These are phyloP conservation scores for Onychorhynchus coronatus DNA, from an alignment of 2,113 vertebrate species.

Conservation along the genomic window DNA sequence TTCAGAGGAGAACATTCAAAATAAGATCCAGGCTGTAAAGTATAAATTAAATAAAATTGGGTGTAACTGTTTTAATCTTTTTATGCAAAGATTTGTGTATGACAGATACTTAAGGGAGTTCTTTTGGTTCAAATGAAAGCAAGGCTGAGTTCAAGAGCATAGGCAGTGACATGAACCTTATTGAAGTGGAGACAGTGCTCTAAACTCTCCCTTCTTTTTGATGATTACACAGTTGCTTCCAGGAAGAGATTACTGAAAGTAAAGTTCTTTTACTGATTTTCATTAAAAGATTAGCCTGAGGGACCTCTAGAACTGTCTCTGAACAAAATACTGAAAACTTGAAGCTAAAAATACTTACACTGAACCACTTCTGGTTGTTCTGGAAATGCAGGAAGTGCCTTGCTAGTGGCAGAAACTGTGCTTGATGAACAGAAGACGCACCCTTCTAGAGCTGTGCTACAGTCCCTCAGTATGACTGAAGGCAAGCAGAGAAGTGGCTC, in stretches of 20 bases:
- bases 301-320: background rate
- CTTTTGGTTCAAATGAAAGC: background rate
- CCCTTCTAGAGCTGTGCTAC: conserved; percentile 78
- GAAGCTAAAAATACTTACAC: background rate
- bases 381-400: conserved; percentile 75
- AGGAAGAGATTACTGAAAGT: background rate
- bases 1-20: background rate
- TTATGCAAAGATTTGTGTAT: background rate
- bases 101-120: background rate
- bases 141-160: background rate
- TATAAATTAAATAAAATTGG: background rate
- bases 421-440: conserved; percentile 75
- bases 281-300: background rate
- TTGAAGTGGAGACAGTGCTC: background rate
- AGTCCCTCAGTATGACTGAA: conserved; percentile 85
- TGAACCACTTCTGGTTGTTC: conserved; percentile 35
- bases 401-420: conserved; percentile 86
- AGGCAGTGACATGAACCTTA: background rate
- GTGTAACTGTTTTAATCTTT: background rate
- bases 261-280: background rate
- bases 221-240: background rate
- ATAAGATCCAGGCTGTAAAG: background rate
- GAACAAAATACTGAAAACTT: background rate
- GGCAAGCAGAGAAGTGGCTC: conserved; percentile 81
- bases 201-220: background rate